Evolutionary conservation across 1,140 invertebrate genomes (phyloP), one percentile per base, ranked within the genome.

Genomic region (Melipona quadrifasciata): DNA sequence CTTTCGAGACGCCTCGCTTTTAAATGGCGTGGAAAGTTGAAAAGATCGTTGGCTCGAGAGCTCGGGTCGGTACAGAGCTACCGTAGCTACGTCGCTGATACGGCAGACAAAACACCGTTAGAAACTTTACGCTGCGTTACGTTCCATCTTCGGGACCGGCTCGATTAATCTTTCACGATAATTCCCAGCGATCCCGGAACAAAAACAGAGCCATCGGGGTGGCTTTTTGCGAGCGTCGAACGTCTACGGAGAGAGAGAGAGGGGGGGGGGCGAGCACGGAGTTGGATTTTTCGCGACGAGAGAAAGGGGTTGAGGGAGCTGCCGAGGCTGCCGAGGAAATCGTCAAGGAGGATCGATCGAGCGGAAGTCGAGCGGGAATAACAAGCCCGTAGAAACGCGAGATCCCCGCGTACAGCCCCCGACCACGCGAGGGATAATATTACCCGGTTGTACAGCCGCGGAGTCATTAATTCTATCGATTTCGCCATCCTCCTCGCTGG

Each of bases 401-500:
- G 80, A 76, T 64, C 61, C 80, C 27, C 31, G 47, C 39, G 61
- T 21, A 2, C 65, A 21, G 65, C 2, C 31, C 71, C 27, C 51
- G 51, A 53, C 64, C 68, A 51, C 19, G 16, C 81, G 64, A 57
- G 24, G 81, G 73, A 77, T 82, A 82, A 82, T 77, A 77, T 82
- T 82, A 77, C 74, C 31, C 58, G 73, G 47, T 34, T 82, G 19
- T 77, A 76, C 10, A 82, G 73, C 55, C 68, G 39, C 80, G 21
- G 53, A 82, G 74, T 82, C 81, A 70, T 82, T 82, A 82, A 82
- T 82, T 82, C 81, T 82, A 82, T 82, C 81, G 81, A 82, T 82
- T 77, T 68, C 74, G 34, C 64, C 57, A 57, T 34, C n/a, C 31
- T 65, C 34, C 27, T 3, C 24, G 72, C 47, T 27, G 31, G 31